phyloP scores from a whole-genome alignment of 2,113 vertebrate genomes.

The Pachyramphus minor region DNA sequence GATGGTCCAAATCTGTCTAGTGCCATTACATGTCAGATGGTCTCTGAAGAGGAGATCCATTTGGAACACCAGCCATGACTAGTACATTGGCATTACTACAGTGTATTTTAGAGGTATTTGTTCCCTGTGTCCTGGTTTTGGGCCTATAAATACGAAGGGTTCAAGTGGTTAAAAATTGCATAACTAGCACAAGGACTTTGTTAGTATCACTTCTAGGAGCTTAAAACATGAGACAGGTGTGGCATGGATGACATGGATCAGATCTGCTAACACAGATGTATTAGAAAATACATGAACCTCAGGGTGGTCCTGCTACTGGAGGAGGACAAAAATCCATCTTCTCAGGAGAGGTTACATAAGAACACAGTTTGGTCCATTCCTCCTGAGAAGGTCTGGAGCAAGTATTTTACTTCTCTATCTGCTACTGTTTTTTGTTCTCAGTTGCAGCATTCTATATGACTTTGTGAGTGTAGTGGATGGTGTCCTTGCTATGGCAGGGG shows the following conservation, averaged over 20 bases:
- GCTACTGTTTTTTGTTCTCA: neutral
- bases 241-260: neutral
- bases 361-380: neutral
- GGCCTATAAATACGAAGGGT: neutral
- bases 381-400: neutral
- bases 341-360: neutral
- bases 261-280: neutral
- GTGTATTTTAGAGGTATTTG: neutral
- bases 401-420: neutral
- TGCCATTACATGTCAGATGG: fast-evolving
- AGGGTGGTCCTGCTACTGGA: neutral
- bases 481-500: neutral
- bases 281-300: neutral
- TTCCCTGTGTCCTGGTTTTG: neutral
- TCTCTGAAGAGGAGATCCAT: neutral
- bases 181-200: neutral
- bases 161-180: neutral
- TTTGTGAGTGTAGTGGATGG: neutral
- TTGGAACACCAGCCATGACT: neutral
- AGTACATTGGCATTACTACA: neutral
- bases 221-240: neutral
- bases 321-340: neutral
- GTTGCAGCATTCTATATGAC: neutral
- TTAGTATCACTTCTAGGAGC: neutral
- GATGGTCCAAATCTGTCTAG: neutral